These are phyloP conservation scores for Dusona sp. DNA, from an alignment of 2,888 invertebrate species.

Conservation along the genomic window DNA sequence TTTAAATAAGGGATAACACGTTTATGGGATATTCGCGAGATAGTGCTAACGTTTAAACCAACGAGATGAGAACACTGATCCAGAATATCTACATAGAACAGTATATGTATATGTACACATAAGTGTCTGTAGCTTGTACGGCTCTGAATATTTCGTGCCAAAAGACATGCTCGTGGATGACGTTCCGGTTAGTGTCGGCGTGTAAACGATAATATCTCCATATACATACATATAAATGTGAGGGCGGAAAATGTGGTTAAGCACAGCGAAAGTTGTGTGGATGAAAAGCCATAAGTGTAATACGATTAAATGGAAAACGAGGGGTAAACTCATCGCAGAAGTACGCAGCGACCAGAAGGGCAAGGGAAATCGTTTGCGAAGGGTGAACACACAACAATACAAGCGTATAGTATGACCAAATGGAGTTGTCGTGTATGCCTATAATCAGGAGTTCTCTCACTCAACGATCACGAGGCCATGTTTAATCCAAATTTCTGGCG, in stretches of 20 bases:
- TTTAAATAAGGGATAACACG: slow-evolving; percentile 74
- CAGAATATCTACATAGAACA: not conserved
- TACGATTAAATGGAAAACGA: slow-evolving; percentile 11
- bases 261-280: slow-evolving; percentile 31
- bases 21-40: slow-evolving; percentile 69
- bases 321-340: slow-evolving; percentile 1
- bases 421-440: slow-evolving; percentile 78
- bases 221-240: not conserved
- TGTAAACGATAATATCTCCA: slow-evolving; percentile 9
- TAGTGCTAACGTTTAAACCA: slow-evolving; percentile 42
- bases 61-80: slow-evolving; percentile 23
- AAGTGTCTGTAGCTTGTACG: slow-evolving; percentile 9
- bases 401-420: slow-evolving; percentile 69
- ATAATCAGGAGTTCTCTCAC: slow-evolving; percentile 77
- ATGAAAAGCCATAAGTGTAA: slow-evolving; percentile 19
- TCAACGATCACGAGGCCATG: slow-evolving; percentile 18
- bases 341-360: not conserved
- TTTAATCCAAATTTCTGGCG: slow-evolving; percentile 12
- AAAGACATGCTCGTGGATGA: slow-evolving; percentile 5
- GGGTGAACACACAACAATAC: slow-evolving; percentile 24
- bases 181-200: slow-evolving; percentile 12
- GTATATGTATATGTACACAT: not conserved
- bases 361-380: not conserved
- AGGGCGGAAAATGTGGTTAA: slow-evolving; percentile 20
- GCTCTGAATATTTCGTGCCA: slow-evolving; percentile 25